phyloP scores from a whole-genome alignment of 2,888 invertebrate genomes.

The Timandra comae region DNA sequence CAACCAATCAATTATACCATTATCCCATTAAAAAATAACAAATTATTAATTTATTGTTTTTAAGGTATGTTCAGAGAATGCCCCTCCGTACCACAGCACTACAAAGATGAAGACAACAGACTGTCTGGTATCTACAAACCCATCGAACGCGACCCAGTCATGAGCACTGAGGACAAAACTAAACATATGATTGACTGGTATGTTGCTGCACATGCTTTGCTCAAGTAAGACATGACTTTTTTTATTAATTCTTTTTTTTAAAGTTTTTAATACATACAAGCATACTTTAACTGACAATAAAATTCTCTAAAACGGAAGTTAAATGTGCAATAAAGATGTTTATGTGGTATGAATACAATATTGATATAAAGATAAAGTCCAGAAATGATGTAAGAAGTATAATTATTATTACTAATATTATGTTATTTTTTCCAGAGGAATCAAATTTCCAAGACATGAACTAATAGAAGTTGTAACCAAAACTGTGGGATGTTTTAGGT shows the following conservation, averaged over 20 bases:
- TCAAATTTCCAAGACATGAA: constrained; percentile 55
- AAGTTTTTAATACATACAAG: too few species aligned
- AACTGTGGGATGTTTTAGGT: constrained; percentile 62
- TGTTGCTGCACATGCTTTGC: constrained; percentile 76
- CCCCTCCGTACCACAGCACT: constrained; percentile 80
- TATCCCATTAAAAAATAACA: neutral
- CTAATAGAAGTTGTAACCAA: constrained; percentile 46
- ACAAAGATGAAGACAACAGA: constrained; percentile 76
- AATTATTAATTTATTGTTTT: constrained; percentile 17
- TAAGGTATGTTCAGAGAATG: constrained; percentile 88
- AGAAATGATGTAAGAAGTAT: neutral
- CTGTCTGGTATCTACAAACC: constrained; percentile 86
- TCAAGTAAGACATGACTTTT: too few species aligned
- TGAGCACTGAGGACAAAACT: constrained; percentile 84
- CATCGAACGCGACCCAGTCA: constrained; percentile 87
- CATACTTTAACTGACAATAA: too few species aligned
- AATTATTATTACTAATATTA: neutral
- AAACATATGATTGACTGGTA: constrained; percentile 90
- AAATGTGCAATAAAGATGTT: too few species aligned
- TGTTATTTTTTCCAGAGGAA: constrained; percentile 45
- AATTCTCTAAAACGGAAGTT: too few species aligned
- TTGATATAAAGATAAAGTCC: too few species aligned
- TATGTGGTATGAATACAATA: too few species aligned
- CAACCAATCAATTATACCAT: too few species aligned
- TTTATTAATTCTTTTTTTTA: too few species aligned